Evolutionary conservation across 2,888 invertebrate genomes (phyloP).

Genomic region (Thalpophila matura): DNA sequence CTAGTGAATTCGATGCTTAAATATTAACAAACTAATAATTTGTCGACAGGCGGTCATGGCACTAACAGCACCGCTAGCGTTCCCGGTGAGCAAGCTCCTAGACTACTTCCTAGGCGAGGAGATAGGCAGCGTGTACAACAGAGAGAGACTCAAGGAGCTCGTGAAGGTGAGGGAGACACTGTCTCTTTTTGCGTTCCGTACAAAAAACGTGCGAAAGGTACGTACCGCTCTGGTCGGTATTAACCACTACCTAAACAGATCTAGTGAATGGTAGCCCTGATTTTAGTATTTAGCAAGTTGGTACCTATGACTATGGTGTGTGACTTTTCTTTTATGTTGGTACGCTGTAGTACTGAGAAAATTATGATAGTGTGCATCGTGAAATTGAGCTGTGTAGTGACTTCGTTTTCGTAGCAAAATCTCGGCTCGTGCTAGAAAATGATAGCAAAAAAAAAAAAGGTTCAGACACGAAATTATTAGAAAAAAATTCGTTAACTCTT

Average conservation of each 20-base stretch:
- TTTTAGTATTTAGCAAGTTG: constrained; percentile 20
- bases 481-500: no score
- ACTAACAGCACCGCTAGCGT: constrained; percentile 97
- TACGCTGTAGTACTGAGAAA: no score
- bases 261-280: constrained; percentile 43
- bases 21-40: not conserved
- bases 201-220: constrained; percentile 44
- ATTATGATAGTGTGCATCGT: constrained; percentile 13
- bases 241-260: constrained; percentile 6
- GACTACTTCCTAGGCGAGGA: constrained; percentile 99
- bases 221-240: not conserved
- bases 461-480: no score
- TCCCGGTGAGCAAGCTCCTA: constrained; percentile 96
- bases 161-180: constrained; percentile 92
- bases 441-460: no score
- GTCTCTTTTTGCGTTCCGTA: constrained; percentile 64
- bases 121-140: constrained; percentile 98
- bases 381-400: no score
- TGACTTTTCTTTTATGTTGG: not conserved
- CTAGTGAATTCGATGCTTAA: not conserved
- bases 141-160: constrained; percentile 98
- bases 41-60: constrained; percentile 94
- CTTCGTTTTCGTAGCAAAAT: no score
- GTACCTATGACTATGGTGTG: constrained; percentile 7
- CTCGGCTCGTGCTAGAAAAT: no score